These are phyloP conservation scores for Bambusicola thoracicus DNA, from an alignment of 2,113 vertebrate genomes.

Conservation along the genomic window DNA sequence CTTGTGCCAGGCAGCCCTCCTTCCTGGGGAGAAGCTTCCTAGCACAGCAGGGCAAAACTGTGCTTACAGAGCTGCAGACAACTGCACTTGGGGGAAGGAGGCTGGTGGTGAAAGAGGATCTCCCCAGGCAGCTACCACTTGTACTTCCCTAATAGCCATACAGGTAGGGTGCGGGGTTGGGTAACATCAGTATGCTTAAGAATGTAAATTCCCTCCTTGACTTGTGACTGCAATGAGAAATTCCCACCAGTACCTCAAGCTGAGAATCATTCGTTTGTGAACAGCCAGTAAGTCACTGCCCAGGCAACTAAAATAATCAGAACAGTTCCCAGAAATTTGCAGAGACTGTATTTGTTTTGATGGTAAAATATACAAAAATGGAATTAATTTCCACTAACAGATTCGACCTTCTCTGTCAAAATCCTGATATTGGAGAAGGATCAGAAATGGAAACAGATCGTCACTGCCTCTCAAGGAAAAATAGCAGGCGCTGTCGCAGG, in stretches of 20 bases:
- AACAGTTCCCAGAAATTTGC: slow-evolving; percentile 10
- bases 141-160: neutral
- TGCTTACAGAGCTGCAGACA: neutral
- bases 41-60: neutral
- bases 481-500: neutral
- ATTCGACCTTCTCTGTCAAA: neutral
- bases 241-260: slow-evolving; percentile 4
- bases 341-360: slow-evolving; percentile 28
- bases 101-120: neutral
- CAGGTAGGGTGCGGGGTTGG: neutral
- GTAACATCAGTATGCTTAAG: neutral
- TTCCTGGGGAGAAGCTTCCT: neutral
- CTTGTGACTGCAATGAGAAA: slow-evolving; percentile 32
- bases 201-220: neutral
- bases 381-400: slow-evolving; percentile 30
- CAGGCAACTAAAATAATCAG: slow-evolving; percentile 32
- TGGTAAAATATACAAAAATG: slow-evolving; percentile 4
- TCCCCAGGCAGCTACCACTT: neutral
- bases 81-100: neutral
- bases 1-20: neutral
- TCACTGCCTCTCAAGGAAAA: neutral
- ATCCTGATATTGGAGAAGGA: neutral
- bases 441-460: neutral
- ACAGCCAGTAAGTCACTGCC: slow-evolving; percentile 5
- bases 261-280: slow-evolving; percentile 24